phyloP scores from a whole-genome alignment of 1,140 invertebrate genomes.

The Platorchestia sp. region DNA sequence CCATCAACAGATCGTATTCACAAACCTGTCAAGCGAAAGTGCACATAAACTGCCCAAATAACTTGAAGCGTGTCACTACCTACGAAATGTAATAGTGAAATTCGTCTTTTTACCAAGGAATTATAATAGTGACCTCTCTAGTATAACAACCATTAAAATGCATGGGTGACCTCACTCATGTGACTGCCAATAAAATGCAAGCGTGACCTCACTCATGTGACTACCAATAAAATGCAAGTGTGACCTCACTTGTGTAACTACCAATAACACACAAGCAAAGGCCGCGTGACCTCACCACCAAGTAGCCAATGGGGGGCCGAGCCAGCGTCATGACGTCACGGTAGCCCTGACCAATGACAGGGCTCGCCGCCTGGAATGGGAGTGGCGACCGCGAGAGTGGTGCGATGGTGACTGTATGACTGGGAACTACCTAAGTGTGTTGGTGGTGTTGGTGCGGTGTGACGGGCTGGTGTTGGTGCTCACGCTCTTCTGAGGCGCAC shows the following conservation, averaged over 20 bases:
- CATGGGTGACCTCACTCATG: background rate
- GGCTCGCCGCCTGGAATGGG: background rate
- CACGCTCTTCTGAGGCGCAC: background rate
- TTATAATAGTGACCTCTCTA: background rate
- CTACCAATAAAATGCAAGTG: background rate
- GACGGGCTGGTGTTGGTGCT: slow-evolving; percentile 14
- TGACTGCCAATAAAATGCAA: background rate
- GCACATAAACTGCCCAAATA: background rate
- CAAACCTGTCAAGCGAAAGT: background rate
- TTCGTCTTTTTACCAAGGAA: background rate
- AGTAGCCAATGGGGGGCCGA: background rate
- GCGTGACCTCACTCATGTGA: background rate
- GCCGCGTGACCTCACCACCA: background rate
- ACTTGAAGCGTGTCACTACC: background rate
- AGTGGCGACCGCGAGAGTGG: background rate
- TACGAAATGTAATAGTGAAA: background rate
- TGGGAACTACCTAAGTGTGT: slow-evolving; percentile 2
- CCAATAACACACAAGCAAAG: background rate
- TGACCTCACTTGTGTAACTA: slow-evolving; percentile 7
- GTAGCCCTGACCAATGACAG: background rate
- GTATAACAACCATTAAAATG: background rate
- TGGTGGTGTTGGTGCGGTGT: slow-evolving; percentile 16
- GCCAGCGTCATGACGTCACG: background rate
- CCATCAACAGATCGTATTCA: background rate
- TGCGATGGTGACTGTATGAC: background rate